A percentile compares a stretch with the other conserved stretches of the same genome.
These are phyloP conservation scores for Lepus oiostolus DNA, from an alignment of 2,797 vertebrate genomes.

Conservation along the genomic window DNA sequence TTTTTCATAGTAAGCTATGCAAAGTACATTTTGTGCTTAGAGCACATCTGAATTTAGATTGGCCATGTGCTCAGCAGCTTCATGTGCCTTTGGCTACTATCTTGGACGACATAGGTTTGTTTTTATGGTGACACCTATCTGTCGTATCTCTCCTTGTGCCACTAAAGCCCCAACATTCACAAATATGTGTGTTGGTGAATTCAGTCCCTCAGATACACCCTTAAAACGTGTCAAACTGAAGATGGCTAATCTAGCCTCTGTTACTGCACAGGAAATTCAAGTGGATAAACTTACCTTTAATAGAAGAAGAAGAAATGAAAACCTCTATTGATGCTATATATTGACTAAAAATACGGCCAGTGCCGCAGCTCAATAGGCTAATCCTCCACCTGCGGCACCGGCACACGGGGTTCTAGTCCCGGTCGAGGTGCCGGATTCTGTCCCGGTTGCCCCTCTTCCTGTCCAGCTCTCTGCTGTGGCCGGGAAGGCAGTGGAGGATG, in stretches of 20 bases:
- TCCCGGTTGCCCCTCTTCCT: too few species aligned
- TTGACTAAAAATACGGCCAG: neutral
- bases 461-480: too few species aligned
- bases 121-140: neutral
- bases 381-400: too few species aligned
- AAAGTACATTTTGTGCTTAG: neutral
- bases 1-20: neutral
- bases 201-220: neutral
- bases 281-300: neutral
- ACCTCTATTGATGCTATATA: neutral
- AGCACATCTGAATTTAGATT: neutral
- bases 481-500: too few species aligned
- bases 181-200: neutral
- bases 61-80: neutral
- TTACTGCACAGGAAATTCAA: neutral
- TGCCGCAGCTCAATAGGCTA: too few species aligned
- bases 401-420: too few species aligned
- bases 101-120: neutral
- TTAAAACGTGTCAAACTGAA: neutral
- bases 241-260: neutral
- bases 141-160: neutral
- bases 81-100: neutral
- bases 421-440: too few species aligned
- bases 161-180: neutral
- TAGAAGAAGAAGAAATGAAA: conserved; percentile 22